Percentiles rank a stretch among this genome's conserved stretches.
Conservation (phyloP, 2,113 vertebrate genomes). For the Anser brachyrhynchus region DNA sequence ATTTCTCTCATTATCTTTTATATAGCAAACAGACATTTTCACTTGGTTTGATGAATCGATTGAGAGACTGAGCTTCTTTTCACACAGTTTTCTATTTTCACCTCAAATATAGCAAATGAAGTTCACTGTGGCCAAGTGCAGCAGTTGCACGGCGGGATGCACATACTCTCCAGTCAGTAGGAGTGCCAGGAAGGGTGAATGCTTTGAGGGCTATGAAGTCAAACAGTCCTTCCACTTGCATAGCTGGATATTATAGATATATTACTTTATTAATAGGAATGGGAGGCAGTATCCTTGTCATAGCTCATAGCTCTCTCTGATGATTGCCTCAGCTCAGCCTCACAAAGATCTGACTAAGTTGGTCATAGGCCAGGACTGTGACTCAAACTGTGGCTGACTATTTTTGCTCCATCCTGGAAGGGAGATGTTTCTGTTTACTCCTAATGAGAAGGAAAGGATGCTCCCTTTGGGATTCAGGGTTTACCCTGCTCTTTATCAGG, state of each 20-base stretch:
- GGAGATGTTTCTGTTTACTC: not conserved
- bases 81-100: slow-evolving; percentile 18
- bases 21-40: slow-evolving; percentile 57
- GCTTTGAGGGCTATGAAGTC: not conserved
- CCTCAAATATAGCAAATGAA: not conserved
- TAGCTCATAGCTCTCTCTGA: not conserved
- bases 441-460: not conserved
- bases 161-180: not conserved
- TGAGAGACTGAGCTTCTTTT: not conserved
- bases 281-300: not conserved
- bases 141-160: not conserved
- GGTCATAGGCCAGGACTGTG: not conserved
- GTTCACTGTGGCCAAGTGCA: not conserved
- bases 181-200: not conserved
- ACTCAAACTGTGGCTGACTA: not conserved
- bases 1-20: slow-evolving; percentile 68
- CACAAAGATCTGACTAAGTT: not conserved
- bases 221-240: not conserved
- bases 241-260: not conserved
- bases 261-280: not conserved
- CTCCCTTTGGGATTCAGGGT: not conserved
- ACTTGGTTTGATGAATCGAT: slow-evolving; percentile 62
- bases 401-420: not conserved
- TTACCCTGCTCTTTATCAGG: not conserved
- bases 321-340: not conserved